Evolutionary conservation across 2,888 invertebrate species (phyloP).

Genomic region (Megamerina dolium): DNA sequence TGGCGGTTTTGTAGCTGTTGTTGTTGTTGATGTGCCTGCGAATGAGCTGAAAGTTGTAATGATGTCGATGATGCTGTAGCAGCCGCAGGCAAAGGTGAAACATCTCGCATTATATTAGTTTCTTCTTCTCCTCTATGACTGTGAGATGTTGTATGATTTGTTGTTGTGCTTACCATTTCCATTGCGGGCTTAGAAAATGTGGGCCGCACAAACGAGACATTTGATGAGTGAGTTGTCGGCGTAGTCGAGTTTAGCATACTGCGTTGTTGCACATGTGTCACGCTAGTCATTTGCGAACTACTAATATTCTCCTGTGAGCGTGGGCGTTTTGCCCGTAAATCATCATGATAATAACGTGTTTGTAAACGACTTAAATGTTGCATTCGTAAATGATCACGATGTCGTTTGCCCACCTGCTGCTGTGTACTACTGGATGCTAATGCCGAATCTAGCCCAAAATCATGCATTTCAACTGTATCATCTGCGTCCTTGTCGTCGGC

Average conservation of each 20-base stretch:
- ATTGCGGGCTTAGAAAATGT: slow-evolving; percentile 34
- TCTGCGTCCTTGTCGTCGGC: slow-evolving; percentile 31
- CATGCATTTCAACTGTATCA: slow-evolving; percentile 28
- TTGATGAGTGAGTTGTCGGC: slow-evolving; percentile 27
- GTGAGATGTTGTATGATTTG: slow-evolving; percentile 16
- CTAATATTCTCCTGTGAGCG: slow-evolving; percentile 30
- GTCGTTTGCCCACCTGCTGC: neutral
- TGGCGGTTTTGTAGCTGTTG: slow-evolving; percentile 17
- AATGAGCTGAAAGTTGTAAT: slow-evolving; percentile 10
- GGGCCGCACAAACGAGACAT: slow-evolving; percentile 40
- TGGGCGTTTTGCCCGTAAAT: slow-evolving; percentile 27
- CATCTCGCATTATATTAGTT: neutral
- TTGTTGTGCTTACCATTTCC: slow-evolving; percentile 38
- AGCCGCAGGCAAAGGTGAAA: too few species aligned
- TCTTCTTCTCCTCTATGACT: neutral
- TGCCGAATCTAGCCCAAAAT: slow-evolving; percentile 23
- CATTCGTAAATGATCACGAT: slow-evolving; percentile 25
- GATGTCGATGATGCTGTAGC: slow-evolving; percentile 3
- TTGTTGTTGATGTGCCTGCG: neutral
- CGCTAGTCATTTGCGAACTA: slow-evolving; percentile 20
- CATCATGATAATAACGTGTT: slow-evolving; percentile 33
- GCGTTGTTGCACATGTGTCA: slow-evolving; percentile 6
- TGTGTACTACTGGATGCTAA: slow-evolving; percentile 13
- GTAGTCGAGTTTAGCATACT: slow-evolving; percentile 16
- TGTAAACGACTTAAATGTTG: slow-evolving; percentile 30